Percentiles rank a stretch among this genome's conserved stretches.
Evolutionary conservation across 2,888 invertebrate genomes (phyloP).

Genomic region (Mylabris sibirica): DNA sequence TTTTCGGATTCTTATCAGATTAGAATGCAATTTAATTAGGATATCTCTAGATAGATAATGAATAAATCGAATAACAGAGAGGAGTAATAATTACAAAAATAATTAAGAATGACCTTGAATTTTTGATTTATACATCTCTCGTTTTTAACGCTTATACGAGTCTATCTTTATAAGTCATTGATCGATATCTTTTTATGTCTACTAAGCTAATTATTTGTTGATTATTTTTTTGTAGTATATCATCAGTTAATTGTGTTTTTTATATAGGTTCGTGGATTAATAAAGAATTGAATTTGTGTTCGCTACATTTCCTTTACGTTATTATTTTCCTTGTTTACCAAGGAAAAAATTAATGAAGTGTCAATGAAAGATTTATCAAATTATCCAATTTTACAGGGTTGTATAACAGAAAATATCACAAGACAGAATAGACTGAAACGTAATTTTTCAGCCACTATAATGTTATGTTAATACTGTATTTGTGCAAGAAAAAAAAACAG

Average conservation of each 20-base stretch:
- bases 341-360: not conserved
- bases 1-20: not conserved
- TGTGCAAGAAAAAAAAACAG: too few species aligned
- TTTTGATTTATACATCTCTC: not conserved
- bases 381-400: not conserved
- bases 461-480: too few species aligned
- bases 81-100: not conserved
- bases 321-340: not conserved
- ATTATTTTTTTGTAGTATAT: not conserved
- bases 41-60: not conserved
- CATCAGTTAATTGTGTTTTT: not conserved
- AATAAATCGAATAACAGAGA: not conserved
- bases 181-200: conserved; percentile 6
- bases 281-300: not conserved
- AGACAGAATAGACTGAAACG: too few species aligned
- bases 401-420: too few species aligned
- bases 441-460: too few species aligned
- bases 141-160: not conserved
- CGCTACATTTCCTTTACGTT: not conserved
- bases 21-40: not conserved
- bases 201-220: not conserved
- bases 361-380: not conserved
- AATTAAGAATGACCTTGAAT: not conserved
- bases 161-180: not conserved
- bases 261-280: not conserved